Evolutionary conservation across 2,888 invertebrate species (phyloP).

Genomic region (Lycaena phlaeas): DNA sequence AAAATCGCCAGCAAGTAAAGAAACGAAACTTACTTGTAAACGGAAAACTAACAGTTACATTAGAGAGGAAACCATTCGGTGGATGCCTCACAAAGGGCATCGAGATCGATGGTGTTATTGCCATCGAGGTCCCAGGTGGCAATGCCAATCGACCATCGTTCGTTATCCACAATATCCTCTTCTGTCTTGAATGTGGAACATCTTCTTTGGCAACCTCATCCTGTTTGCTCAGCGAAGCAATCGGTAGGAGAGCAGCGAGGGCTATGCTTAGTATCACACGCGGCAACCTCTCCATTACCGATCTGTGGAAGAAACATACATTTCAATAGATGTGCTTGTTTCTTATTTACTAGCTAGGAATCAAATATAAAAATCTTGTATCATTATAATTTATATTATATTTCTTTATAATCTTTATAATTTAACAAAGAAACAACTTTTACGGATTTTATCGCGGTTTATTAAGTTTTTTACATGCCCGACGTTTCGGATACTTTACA

Average conservation of each 20-base stretch:
- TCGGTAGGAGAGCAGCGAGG: constrained; percentile 53
- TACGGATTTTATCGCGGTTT: too few species aligned
- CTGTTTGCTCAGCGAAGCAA: constrained; percentile 40
- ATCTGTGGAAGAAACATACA: constrained; percentile 9
- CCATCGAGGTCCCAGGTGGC: constrained; percentile 86
- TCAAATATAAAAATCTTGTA: too few species aligned
- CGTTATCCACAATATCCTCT: constrained; percentile 88
- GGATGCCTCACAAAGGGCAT: constrained; percentile 89
- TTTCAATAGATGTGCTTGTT: too few species aligned
- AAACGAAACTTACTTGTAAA: constrained; percentile 87
- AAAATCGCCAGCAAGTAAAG: too few species aligned
- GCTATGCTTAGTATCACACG: constrained; percentile 60
- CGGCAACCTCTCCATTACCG: constrained; percentile 56
- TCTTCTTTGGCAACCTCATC: constrained; percentile 50
- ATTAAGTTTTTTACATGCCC: too few species aligned
- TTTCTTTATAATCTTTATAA: too few species aligned
- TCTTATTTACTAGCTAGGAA: too few species aligned
- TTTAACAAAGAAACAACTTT: too few species aligned
- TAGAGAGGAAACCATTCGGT: constrained; percentile 88
- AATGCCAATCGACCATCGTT: constrained; percentile 87
- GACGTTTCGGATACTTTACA: too few species aligned
- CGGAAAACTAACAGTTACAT: constrained; percentile 87
- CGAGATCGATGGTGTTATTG: constrained; percentile 85
- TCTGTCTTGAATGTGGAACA: constrained; percentile 81
- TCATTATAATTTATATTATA: too few species aligned